Evolutionary conservation across 2,888 invertebrate genomes (phyloP).

Genomic region (Acrobasis repandana): DNA sequence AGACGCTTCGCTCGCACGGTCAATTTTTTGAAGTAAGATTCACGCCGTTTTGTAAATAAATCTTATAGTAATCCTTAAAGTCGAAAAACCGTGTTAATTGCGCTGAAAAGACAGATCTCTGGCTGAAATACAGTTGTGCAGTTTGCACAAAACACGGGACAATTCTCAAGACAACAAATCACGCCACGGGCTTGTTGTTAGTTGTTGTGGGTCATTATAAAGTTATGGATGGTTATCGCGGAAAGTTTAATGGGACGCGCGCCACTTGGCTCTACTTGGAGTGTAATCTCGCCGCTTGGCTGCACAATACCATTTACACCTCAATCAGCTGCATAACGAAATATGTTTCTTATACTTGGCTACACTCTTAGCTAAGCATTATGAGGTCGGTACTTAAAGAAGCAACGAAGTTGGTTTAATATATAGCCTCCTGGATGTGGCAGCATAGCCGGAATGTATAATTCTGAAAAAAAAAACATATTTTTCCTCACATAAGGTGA

Average conservation of each 20-base stretch:
- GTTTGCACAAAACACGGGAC: constrained; percentile 17
- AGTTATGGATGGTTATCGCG: constrained; percentile 31
- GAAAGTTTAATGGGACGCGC: constrained; percentile 28
- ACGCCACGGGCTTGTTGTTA: constrained; percentile 32
- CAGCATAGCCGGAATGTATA: too few relatives aligned
- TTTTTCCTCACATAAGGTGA: too few relatives aligned
- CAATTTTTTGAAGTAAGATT: too few relatives aligned
- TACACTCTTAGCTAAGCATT: too few relatives aligned
- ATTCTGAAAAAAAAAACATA: too few relatives aligned
- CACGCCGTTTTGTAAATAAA: too few relatives aligned
- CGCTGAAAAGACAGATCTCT: too few relatives aligned
- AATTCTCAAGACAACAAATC: constrained; percentile 29
- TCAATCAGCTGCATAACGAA: constrained; percentile 5
- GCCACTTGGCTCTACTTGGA: constrained; percentile 5
- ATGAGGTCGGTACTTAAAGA: too few relatives aligned
- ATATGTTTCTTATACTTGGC: not conserved
- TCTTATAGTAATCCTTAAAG: too few relatives aligned
- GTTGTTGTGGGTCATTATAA: constrained; percentile 29
- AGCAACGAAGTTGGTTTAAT: too few relatives aligned
- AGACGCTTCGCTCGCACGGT: too few relatives aligned
- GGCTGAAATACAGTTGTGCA: constrained; percentile 15
- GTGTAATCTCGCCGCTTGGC: constrained; percentile 8
- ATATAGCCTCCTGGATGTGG: too few relatives aligned
- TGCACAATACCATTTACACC: not conserved
- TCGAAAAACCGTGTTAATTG: constrained; percentile 4